Conservation (phyloP, 2,797 vertebrate genomes). For the Atherinosoma microstoma region DNA sequence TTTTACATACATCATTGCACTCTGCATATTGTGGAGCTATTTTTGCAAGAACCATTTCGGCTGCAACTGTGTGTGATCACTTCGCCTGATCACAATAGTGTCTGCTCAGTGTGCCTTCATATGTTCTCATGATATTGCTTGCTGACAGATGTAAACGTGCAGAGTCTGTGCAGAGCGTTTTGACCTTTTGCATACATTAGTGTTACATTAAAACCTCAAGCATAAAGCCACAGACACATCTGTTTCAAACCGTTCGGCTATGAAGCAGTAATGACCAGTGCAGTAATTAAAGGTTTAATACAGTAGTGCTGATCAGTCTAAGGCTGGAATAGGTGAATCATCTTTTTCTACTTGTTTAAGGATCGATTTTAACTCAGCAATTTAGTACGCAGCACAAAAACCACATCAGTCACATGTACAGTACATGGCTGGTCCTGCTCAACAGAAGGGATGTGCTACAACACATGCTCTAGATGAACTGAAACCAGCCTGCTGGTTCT, state of each 20-base stretch:
- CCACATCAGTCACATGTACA: constrained; percentile 7
- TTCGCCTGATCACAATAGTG: background rate
- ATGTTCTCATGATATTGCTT: background rate
- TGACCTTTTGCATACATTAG: constrained; percentile 47
- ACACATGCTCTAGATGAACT: constrained; percentile 11
- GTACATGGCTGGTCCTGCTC: constrained; percentile 8
- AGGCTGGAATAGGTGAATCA: too few species aligned
- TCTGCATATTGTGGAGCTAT: background rate
- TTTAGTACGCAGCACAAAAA: constrained; percentile 7
- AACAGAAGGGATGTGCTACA: constrained; percentile 13
- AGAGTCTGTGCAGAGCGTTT: constrained; percentile 11
- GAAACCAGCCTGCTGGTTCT: constrained; percentile 39
- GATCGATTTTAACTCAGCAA: background rate
- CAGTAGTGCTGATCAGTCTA: background rate
- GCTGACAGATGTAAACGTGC: background rate
- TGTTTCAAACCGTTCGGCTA: constrained; percentile 41
- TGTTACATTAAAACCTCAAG: constrained; percentile 39
- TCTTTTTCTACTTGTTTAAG: background rate
- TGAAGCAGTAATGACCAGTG: constrained; percentile 4
- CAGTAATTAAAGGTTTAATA: background rate
- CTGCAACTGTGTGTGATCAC: constrained; percentile 6
- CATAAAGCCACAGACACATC: constrained; percentile 30
- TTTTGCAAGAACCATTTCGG: constrained; percentile 1
- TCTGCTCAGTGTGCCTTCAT: background rate
- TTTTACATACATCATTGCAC: background rate